Base-by-base conservation (phyloP, 2,113 vertebrate genomes). In the Chascanopsetta lugubris region DNA sequence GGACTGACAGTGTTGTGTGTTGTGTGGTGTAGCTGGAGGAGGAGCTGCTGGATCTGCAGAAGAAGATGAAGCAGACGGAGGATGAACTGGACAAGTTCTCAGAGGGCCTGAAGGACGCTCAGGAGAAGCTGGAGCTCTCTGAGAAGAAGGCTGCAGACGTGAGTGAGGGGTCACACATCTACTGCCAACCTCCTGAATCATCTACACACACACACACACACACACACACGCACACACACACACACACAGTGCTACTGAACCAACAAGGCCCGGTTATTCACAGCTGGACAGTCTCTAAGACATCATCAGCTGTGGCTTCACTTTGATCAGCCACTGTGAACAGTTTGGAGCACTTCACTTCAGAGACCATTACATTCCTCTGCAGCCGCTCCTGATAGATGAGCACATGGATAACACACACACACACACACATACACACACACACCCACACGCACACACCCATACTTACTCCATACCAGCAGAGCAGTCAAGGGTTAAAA, bases 121-220 rank as follows among this genome's bases (percentile, higher is more conserved):
- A 95, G 86, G 96, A 97, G 74, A 97, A 96, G 88, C 93, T 97
- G 75, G 94, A 96, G 76, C 91, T 93, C 74, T 93, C 95, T 0
- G 96, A 99, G 80, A 96, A 92, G 89, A 95, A 91, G 55, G 94
- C 96, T 17, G 92, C 96, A 42, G 95, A 97, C 2, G 96, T 99
- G 90, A 26, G 97, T 94, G 8, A 32, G 20, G 4, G 0, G 11
- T 48, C 49, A 17, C 29, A 6, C 60, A 68, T n/a, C n/a, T n/a
- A n/a, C n/a, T n/a, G n/a, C n/a, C n/a, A n/a, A n/a, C n/a, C n/a
- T n/a, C n/a, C n/a, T n/a, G n/a, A n/a, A n/a, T n/a, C n/a, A n/a
- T n/a, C n/a, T 40, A 22, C 4, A 13, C 6, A 42, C 8, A 24
- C 2, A 21, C 15, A 29, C 11, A 27, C 17, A 38, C 40, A 62